Evolutionary conservation across 2,113 vertebrate genomes (phyloP), one percentile per base, ranked within the genome.

Genomic region (Oncorhynchus keta): DNA sequence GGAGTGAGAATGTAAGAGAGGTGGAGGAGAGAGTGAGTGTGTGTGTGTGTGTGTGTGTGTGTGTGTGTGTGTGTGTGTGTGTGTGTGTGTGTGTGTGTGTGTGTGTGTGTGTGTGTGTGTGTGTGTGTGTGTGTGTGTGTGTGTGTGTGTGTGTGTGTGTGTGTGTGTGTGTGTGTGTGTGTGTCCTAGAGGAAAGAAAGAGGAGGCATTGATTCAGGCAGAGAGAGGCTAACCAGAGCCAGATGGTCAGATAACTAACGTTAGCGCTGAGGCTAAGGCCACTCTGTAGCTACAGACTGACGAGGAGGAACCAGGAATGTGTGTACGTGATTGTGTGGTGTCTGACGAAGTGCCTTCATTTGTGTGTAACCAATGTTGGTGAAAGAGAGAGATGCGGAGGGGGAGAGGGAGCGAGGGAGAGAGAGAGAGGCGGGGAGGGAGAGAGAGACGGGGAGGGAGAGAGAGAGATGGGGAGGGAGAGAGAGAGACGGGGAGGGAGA

Each of bases 1-100:
- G 82, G 84, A 79, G 87, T 88, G 87, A 86, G 86, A 90, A 87
- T 89, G 84, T 86, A 89, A 89, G 86, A 70, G 77, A 90, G 81
- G 79, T 82, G 72, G 77, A 20, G 45, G 30, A 49, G 16, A n/a
- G n/a, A n/a, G n/a, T n/a, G n/a, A n/a, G n/a, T n/a, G n/a, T n/a
- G n/a, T n/a, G n/a, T n/a, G n/a, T n/a, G n/a, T n/a, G n/a, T n/a
- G n/a, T n/a, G n/a, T n/a, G n/a, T n/a, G n/a, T n/a, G n/a, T n/a
- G n/a, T 68, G 26, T 48, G 61, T 72, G 70, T 69, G n/a, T 39
- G 62, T n/a, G 73, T 73, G 74, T 71, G 49, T 72, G 69, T 87
- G 78, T 77, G 85, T 79, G 79, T 59, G 61, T 73, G 18, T 74
- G 74, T 57, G 70, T 59, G 57, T 28, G 3, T 62, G 48, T 14